Conservation (phyloP, 2,113 vertebrate species). For the Cavia porcellus region DNA sequence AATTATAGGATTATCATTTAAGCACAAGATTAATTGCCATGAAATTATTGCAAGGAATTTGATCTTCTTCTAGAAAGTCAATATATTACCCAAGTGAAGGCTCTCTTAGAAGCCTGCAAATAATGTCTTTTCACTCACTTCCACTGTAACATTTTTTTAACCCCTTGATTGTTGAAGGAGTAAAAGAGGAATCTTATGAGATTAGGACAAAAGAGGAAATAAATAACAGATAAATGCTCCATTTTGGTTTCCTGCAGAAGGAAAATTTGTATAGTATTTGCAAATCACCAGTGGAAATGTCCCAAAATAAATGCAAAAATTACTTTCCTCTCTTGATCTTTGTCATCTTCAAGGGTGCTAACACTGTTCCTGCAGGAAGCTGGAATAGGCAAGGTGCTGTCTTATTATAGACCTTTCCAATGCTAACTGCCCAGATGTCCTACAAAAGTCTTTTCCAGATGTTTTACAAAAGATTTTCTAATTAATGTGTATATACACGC, state of each 20-base stretch:
- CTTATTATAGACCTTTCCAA: neutral
- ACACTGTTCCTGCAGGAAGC: neutral
- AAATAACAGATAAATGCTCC: neutral
- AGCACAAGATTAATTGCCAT: slow-evolving; percentile 81
- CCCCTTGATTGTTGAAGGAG: neutral
- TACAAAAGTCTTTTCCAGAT: neutral
- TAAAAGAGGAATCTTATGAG: too few relatives aligned
- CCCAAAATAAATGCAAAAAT: neutral
- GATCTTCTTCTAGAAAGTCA: slow-evolving; percentile 71
- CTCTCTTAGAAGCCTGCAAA: slow-evolving; percentile 12
- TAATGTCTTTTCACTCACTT: neutral
- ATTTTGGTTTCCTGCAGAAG: neutral
- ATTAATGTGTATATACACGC: accelerated
- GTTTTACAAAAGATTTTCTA: neutral
- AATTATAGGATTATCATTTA: slow-evolving; percentile 83
- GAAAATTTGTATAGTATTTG: neutral
- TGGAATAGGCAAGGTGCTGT: neutral
- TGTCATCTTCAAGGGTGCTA: neutral
- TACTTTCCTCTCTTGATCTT: neutral
- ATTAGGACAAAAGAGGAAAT: neutral
- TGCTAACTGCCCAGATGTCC: neutral
- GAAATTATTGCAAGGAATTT: slow-evolving; percentile 79
- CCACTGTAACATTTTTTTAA: neutral
- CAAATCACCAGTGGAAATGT: neutral
- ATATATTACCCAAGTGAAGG: slow-evolving; percentile 39